Evolutionary conservation across 2,797 vertebrate genomes (phyloP).

Genomic region (Petrocephalus sullivani): DNA sequence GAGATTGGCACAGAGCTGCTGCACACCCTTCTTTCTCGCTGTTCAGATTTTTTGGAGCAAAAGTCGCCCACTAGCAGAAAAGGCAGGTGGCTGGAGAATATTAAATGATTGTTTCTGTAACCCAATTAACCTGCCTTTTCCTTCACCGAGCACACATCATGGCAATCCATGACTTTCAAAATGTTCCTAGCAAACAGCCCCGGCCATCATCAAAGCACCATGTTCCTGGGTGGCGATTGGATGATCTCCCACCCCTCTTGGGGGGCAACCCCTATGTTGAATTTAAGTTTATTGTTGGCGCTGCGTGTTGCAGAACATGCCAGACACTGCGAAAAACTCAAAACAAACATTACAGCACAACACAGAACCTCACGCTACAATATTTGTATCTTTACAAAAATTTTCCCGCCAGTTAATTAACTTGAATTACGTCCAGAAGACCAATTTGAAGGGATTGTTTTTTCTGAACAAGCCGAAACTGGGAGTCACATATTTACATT

Average conservation of each 20-base stretch:
- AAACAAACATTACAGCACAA: neutral
- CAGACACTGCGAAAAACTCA: neutral
- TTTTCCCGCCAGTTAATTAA: neutral
- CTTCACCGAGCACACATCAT: neutral
- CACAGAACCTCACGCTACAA: neutral
- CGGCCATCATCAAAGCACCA: neutral
- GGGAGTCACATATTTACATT: neutral
- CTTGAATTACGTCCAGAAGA: neutral
- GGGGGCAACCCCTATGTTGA: neutral
- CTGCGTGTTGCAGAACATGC: neutral
- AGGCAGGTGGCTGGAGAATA: conserved; percentile 30
- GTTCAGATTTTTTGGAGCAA: conserved; percentile 7
- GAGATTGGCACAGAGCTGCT: conserved; percentile 12
- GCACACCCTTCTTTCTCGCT: conserved; percentile 30
- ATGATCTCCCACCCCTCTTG: neutral
- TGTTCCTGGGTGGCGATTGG: neutral
- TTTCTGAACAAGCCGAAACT: neutral
- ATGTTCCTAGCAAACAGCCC: neutral
- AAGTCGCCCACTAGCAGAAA: conserved; percentile 35
- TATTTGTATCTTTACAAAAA: neutral
- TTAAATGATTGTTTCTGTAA: conserved; percentile 16
- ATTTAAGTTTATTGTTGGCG: neutral
- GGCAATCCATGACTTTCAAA: neutral
- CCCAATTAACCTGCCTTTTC: neutral
- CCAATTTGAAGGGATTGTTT: neutral